Base-by-base conservation (phyloP, 2,797 vertebrate genomes). In the Periparus ater region DNA sequence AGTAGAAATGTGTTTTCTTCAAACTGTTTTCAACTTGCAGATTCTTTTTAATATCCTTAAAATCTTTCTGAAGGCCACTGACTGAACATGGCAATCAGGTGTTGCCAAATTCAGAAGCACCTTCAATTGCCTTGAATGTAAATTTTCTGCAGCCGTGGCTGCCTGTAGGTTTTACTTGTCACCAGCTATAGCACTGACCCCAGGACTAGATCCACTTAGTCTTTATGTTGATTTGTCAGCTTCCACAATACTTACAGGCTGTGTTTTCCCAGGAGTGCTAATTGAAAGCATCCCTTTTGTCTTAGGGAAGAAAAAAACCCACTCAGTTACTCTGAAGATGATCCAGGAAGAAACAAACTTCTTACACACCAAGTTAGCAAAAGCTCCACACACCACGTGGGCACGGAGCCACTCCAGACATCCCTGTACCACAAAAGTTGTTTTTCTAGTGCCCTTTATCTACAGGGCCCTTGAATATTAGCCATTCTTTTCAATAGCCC, bases 391-490 rank as follows among this genome's bases (percentile, higher is more conserved):
- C 18, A 21, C 18, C 13, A 22, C 30, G 45, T 22, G 32, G 44
- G 53, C 75, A 32, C 10, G 2, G 11, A 85, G 78, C 68, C 54
- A 22, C 79, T 70, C 34, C 77, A 94, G 73, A 88, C 67, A 47
- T 48, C 76, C 25, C 38, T 34, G 53, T 67, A 47, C 66, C 70
- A 63, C 74, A 48, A 53, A 89, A 93, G 77, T 88, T 89, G 84
- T 72, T 93, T 88, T 66, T 65, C 42, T 72, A 32, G 55, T 73
- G 78, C 47, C 87, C 83, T 86, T 94, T 91, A 92, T 95, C 92
- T 95, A 65, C 79, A 61, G 91, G 83, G 83, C 91, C 54, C 94
- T 94, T 95, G 91, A 94, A 91, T 84, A 94, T 96, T 94, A 95
- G 92, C 71, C 95, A 95, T 7, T 77, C 91, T 95, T 88, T 92